phyloP scores from a whole-genome alignment of 2,888 invertebrate genomes.

The Steinernema scapterisci region DNA sequence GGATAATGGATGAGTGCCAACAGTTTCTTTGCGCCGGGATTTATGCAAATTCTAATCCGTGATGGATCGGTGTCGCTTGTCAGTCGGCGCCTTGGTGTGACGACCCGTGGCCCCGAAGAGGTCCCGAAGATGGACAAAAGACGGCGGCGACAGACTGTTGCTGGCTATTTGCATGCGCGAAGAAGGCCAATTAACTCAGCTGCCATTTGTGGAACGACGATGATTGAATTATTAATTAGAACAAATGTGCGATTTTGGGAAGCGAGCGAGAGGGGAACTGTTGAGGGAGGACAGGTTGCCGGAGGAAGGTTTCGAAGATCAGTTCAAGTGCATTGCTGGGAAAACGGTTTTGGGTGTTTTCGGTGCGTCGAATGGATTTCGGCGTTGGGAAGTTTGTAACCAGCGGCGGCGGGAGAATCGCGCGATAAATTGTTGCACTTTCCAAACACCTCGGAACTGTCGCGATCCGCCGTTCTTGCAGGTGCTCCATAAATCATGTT shows the following conservation, averaged over 20 bases:
- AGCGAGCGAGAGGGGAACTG: constrained; percentile 16
- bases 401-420: no score
- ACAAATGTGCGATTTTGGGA: constrained; percentile 10
- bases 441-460: no score
- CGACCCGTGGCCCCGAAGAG: not conserved
- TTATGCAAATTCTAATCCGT: constrained; percentile 28
- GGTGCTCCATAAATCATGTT: no score
- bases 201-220: constrained; percentile 19
- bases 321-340: no score
- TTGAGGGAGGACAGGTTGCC: not conserved
- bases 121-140: constrained; percentile 6
- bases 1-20: constrained; percentile 30
- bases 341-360: no score
- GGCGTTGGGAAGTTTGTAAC: no score
- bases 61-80: constrained; percentile 5
- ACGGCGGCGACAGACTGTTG: constrained; percentile 11
- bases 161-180: constrained; percentile 27
- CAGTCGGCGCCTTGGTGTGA: not conserved
- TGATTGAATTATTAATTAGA: constrained; percentile 31
- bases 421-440: no score
- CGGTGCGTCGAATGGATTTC: no score
- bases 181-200: constrained; percentile 31
- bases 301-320: not conserved
- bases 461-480: no score
- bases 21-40: not conserved